A percentile compares a stretch with the other conserved stretches of the same genome.
Conservation (phyloP, 2,888 invertebrate genomes). For the Molanna angustata region DNA sequence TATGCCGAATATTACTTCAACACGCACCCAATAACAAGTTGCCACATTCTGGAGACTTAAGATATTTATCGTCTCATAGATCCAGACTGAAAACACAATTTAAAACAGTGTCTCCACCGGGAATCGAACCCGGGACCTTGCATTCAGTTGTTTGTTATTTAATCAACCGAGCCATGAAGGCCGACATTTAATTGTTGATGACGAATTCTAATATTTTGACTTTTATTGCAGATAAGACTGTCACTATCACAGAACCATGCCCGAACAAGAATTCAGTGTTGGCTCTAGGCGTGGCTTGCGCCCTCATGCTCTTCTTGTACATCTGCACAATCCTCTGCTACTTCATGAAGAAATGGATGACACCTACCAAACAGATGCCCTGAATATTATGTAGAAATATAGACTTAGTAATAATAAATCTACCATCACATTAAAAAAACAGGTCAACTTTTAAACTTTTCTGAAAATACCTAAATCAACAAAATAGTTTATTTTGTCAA, state of each 20-base stretch:
- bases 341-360: slow-evolving; percentile 90
- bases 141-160: too few species aligned
- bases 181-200: too few species aligned
- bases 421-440: background rate
- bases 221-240: slow-evolving; percentile 76
- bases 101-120: too few species aligned
- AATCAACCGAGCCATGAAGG: too few species aligned
- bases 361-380: slow-evolving; percentile 76
- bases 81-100: too few species aligned
- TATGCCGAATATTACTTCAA: too few species aligned
- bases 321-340: slow-evolving; percentile 90
- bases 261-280: slow-evolving; percentile 91
- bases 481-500: background rate
- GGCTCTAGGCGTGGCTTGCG: slow-evolving; percentile 87
- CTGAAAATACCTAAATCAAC: background rate
- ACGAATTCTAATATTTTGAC: too few species aligned
- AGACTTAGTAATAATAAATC: background rate
- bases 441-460: background rate
- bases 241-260: slow-evolving; percentile 87
- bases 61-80: too few species aligned
- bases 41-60: too few species aligned
- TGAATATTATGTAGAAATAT: slow-evolving; percentile 35
- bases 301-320: slow-evolving; percentile 83
- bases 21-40: too few species aligned
- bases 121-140: too few species aligned